Evolutionary conservation across 2,797 vertebrate genomes (phyloP), one percentile per base, ranked within the genome.

Genomic region (Syngnathus acus): DNA sequence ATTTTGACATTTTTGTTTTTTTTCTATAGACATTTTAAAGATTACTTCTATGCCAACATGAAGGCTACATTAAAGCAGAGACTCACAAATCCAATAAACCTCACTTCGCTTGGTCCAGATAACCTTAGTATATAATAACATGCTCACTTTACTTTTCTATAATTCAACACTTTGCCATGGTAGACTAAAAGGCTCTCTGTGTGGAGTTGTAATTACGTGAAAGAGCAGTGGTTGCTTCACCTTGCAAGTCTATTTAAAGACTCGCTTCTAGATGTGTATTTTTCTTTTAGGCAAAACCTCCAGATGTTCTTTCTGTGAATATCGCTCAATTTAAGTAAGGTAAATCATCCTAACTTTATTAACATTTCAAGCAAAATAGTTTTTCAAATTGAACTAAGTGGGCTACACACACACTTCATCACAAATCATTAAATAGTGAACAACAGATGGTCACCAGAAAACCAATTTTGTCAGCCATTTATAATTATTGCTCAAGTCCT

Each of bases 71-170:
- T 64, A 66, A 64, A 45, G 73, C 76, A 76, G 61, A 67, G 72
- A 72, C 76, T 84, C 78, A 84, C 70, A 64, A 65, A 73, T 79
- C 82, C 74, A 90, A 88, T 88, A 89, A 90, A 89, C 69, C 67
- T 23, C 76, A 82, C 74, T 68, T 81, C 82, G 74, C 81, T 80
- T 86, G 86, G 67, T 84, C 86, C 77, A 80, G 37, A 74, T 72
- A 85, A 71, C 75, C 63, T 71, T 73, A 70, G 61, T 65, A 65
- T 80, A 65, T 32, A 0, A 69, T 61, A 70, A 57, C 67, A 70
- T 81, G 66, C 67, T 73, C 73, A 62, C 21, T 65, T 69, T 54
- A 45, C 71, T 64, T 45, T 57, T 77, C 43, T 62, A 65, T 71
- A 67, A 70, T 65, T 62, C 63, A 72, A 62, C 65, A 42, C 65